phyloP scores from a whole-genome alignment of 2,888 invertebrate genomes.

The Zaprionus obscuricornis region DNA sequence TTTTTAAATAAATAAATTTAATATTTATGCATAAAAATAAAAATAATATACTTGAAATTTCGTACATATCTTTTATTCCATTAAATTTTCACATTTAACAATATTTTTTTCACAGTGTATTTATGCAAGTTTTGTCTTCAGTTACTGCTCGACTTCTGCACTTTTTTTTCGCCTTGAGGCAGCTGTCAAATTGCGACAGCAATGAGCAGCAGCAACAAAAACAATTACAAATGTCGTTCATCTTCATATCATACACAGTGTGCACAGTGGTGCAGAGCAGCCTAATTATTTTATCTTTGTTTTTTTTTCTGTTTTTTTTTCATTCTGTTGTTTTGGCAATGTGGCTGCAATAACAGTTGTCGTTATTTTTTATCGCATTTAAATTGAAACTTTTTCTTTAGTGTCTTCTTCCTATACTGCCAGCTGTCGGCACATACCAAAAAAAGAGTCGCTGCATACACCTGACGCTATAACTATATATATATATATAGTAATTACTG shows the following conservation, averaged over 20 bases:
- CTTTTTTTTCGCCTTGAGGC: slow-evolving; percentile 1
- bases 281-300: slow-evolving; percentile 6
- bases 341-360: too few species aligned
- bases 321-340: background rate
- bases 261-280: slow-evolving; percentile 5
- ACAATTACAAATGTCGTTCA: slow-evolving; percentile 15
- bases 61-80: too few species aligned
- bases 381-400: background rate
- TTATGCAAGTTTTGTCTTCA: background rate
- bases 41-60: too few species aligned
- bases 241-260: slow-evolving; percentile 5
- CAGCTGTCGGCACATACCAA: slow-evolving; percentile 15
- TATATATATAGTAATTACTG: slow-evolving; percentile 46
- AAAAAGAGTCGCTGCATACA: slow-evolving; percentile 4
- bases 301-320: background rate
- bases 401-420: background rate
- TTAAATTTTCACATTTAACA: background rate
- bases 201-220: slow-evolving; percentile 3
- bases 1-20: too few species aligned
- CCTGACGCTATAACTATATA: slow-evolving; percentile 35
- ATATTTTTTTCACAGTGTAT: slow-evolving; percentile 1
- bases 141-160: background rate
- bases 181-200: slow-evolving; percentile 37
- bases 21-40: too few species aligned
- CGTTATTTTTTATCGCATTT: slow-evolving; percentile 6